Evolutionary conservation across 2,888 invertebrate genomes (phyloP), one percentile per base, ranked within the genome.

Genomic region (Oegoconia quadripuncta): DNA sequence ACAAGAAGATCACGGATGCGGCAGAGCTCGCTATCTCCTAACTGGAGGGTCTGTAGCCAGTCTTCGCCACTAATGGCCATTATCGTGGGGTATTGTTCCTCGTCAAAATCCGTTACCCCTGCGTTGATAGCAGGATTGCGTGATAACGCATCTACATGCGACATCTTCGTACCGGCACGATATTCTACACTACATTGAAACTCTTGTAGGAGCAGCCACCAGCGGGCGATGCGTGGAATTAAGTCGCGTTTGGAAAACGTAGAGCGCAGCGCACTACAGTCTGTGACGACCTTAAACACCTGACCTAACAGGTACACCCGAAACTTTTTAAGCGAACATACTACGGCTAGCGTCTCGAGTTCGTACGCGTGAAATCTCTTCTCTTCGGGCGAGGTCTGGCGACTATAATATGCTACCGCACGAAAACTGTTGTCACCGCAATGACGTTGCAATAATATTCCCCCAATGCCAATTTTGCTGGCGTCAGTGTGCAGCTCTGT

Each of bases 331-430:
- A 44, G 9, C 1, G 36, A 23, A n/a, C 37, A 44, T 6, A 47
- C 26, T 1, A 48, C 50, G 0, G 52, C 52, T 11, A 47, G 18
- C 0, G 55, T 47, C 12, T 58, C 50, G 5, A 58, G 13, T 13
- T 58, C 58, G 14, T 44, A 56, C 1, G 52, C 34, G 20, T 50
- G 50, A n/a, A 48, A 51, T 13, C 51, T 38, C 12, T 33, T 42
- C 25, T 53, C 55, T 11, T 54, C 51, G 0, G 50, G 50, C 0
- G 50, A 34, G 0, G 55, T 55, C 14, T 52, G 45, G 0, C 52
- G 35, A 27, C 52, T 59, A 7, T 41, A 52, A 13, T 36, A 52
- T 0, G 51, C 47, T 0, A 52, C 44, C 0, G 50, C 46, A 1
- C 14, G 23, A n/a, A 11, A 44, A 3, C 22, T 7, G 22, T 18